phyloP scores from a whole-genome alignment of 2,797 vertebrate species.

The Ataeniobius toweri region DNA sequence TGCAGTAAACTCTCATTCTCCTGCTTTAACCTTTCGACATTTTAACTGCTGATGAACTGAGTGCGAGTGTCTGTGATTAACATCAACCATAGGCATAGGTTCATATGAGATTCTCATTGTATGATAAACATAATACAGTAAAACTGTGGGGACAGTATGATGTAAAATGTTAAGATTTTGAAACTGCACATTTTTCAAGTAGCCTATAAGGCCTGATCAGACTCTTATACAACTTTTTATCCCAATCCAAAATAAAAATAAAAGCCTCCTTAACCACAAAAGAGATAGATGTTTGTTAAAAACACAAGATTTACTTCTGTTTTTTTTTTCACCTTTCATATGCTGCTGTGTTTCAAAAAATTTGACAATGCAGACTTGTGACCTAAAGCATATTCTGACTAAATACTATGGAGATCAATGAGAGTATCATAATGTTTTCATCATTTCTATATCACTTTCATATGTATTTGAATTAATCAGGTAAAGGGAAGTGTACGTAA shows the following conservation, averaged over 20 bases:
- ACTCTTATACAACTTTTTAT: too few species aligned
- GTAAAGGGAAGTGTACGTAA: slow-evolving; percentile 11
- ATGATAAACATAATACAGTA: background rate
- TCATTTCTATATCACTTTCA: background rate
- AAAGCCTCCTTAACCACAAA: too few species aligned
- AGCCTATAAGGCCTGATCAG: too few species aligned
- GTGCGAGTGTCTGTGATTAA: slow-evolving; percentile 69
- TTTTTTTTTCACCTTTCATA: background rate
- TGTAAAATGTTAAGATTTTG: too few species aligned
- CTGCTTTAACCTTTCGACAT: slow-evolving; percentile 39
- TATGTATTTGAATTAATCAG: background rate
- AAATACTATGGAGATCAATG: too few species aligned
- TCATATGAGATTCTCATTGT: background rate
- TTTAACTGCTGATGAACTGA: slow-evolving; percentile 76
- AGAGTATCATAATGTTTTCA: background rate
- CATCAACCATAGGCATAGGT: slow-evolving; percentile 38
- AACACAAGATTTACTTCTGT: too few species aligned
- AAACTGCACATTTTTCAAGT: too few species aligned
- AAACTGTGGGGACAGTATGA: too few species aligned
- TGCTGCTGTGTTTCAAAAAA: background rate
- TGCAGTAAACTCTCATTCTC: background rate
- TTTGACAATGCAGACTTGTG: too few species aligned
- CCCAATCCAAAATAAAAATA: too few species aligned
- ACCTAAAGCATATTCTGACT: background rate
- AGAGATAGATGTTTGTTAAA: too few species aligned